Base-by-base conservation (phyloP, 1,140 invertebrate species). In the Rhagoletis pomonella region DNA sequence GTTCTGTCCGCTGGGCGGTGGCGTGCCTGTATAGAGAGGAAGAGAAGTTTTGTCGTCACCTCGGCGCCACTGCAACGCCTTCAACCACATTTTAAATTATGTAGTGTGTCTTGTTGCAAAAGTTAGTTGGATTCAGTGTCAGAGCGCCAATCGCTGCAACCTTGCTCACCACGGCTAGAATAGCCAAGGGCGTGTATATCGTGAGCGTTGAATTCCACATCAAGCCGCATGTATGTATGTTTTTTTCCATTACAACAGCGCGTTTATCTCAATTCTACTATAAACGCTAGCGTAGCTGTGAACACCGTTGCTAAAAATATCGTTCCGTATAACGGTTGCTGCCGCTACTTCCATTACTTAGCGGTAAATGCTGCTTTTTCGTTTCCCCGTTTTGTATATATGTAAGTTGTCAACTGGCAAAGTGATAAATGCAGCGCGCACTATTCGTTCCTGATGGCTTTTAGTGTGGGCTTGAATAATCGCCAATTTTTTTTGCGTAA, bases 11-110 rank as follows among this genome's bases (percentile, higher is more conserved):
- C 12, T 6, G 39, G 3, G 6, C 50, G 12, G 17, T 50, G 5
- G 50, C n/a, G 5, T 19, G 64, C 9, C n/a, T 81, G 73, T 19
- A 19, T 58, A 55, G 47, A 6, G n/a, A 17, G 47, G 73, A 50
- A n/a, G 14, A n/a, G 50, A 17, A 47, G 73, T 81, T 50, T 5
- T n/a, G 17, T 42, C 73, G 73, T 55, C 73, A n/a, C n/a, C n/a
- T 81, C 55, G 73, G 73, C 73, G 73, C 73, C 47, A 81, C 6
- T 55, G 47, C 7, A 81, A 81, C 73, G 73, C 73, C 73, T 81
- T 81, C 50, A 81, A 55, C 73, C 73, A 81, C n/a, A n/a, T 81
- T 55, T 81, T 50, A n/a, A 81, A 29, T 81, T 81, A 81, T 50
- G 73, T 55, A 50, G 44, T 81, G 73, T 81, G 73, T 19, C 29